Evolutionary conservation across 2,888 invertebrate genomes (phyloP).

Genomic region (Palloptera scutellata): DNA sequence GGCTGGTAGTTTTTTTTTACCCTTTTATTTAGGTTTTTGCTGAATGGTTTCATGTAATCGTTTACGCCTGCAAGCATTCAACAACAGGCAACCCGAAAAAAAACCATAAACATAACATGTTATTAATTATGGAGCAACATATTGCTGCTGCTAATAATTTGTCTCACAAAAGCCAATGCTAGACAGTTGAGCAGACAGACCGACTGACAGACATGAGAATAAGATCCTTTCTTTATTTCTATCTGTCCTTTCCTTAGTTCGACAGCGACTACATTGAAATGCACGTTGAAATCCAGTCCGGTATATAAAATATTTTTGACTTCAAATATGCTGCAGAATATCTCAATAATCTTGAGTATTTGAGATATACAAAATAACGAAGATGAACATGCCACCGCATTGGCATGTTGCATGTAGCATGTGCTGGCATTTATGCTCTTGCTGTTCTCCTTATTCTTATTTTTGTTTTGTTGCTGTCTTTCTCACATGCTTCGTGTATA

Average conservation of each 20-base stretch:
- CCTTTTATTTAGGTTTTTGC: too few species aligned
- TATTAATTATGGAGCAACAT: constrained; percentile 50
- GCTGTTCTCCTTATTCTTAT: neutral
- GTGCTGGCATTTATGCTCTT: constrained; percentile 9
- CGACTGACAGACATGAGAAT: constrained; percentile 3
- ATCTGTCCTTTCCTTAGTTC: constrained; percentile 13
- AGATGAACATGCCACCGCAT: neutral
- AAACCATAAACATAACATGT: constrained; percentile 57
- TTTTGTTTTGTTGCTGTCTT: neutral
- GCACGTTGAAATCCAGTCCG: constrained; percentile 9
- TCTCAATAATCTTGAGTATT: constrained; percentile 9
- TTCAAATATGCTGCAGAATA: neutral
- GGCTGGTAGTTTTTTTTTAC: too few species aligned
- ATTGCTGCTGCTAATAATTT: constrained; percentile 13
- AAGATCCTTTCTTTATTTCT: neutral
- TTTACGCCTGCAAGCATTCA: neutral
- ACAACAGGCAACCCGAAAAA: constrained; percentile 8
- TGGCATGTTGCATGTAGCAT: constrained; percentile 1
- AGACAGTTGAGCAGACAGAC: constrained; percentile 4
- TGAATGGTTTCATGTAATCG: too few species aligned
- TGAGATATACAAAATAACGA: neutral
- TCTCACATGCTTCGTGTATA: neutral
- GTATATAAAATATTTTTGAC: too few species aligned
- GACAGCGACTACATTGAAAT: constrained; percentile 22
- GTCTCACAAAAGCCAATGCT: constrained; percentile 12